phyloP scores from a whole-genome alignment of 2,888 invertebrate genomes.

The Oscheius sp. region DNA sequence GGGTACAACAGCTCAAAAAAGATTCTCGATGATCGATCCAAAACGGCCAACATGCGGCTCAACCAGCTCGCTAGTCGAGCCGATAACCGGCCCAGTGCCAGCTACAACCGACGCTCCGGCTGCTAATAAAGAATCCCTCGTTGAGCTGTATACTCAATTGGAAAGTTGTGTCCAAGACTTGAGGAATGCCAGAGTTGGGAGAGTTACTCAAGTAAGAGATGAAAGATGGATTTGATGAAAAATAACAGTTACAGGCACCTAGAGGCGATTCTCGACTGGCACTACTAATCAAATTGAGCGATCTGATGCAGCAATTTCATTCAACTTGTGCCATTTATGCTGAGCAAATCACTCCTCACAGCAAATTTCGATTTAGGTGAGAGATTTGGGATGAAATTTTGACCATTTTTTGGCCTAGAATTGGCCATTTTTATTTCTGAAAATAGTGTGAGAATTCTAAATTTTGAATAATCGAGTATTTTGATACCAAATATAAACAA shows the following conservation, averaged over 20 bases:
- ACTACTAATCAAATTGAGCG: slow-evolving; percentile 44
- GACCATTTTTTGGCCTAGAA: neutral
- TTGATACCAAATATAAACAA: too few relatives aligned
- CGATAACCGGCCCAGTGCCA: slow-evolving; percentile 9
- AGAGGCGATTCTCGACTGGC: slow-evolving; percentile 30
- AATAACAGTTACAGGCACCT: neutral
- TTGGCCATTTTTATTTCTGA: neutral
- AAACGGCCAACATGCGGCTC: neutral
- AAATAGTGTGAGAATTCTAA: too few relatives aligned
- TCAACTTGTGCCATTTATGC: slow-evolving; percentile 81
- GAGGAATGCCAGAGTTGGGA: slow-evolving; percentile 31
- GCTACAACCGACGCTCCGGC: slow-evolving; percentile 1
- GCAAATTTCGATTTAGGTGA: slow-evolving; percentile 84
- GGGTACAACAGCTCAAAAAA: slow-evolving; percentile 25
- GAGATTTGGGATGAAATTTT: slow-evolving; percentile 26
- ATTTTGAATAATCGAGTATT: too few relatives aligned
- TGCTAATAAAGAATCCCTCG: slow-evolving; percentile 42
- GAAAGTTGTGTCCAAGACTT: slow-evolving; percentile 47
- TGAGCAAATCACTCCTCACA: slow-evolving; percentile 84
- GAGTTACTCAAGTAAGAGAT: slow-evolving; percentile 23
- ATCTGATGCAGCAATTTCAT: slow-evolving; percentile 64
- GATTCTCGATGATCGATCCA: slow-evolving; percentile 34
- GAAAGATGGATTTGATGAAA: neutral
- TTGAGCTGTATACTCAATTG: slow-evolving; percentile 52
- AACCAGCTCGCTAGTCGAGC: slow-evolving; percentile 2